Conservation (phyloP, 2,113 vertebrate species). For the Connochaetes taurinus region DNA sequence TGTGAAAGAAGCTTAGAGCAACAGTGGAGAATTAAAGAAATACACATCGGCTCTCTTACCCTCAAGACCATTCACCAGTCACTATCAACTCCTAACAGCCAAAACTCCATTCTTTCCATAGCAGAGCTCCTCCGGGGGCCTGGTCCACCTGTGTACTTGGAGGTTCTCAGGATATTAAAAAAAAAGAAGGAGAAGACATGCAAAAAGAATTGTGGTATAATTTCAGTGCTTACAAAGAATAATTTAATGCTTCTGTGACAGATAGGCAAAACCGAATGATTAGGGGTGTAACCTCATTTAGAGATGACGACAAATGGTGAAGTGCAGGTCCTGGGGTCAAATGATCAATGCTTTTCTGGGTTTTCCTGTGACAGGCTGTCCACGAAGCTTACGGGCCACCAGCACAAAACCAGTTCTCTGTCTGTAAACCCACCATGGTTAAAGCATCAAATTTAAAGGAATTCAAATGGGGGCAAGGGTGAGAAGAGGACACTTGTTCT, state of each 20-base stretch:
- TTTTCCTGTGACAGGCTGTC: background rate
- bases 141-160: background rate
- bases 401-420: background rate
- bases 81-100: background rate
- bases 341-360: background rate
- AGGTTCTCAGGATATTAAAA: background rate
- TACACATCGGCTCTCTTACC: background rate
- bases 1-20: background rate
- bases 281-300: background rate
- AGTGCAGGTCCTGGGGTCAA: background rate
- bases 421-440: background rate
- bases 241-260: background rate
- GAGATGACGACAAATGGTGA: background rate
- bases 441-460: background rate
- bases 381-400: accelerated
- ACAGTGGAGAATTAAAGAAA: background rate
- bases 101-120: background rate
- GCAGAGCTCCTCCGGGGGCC: background rate
- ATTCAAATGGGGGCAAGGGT: background rate
- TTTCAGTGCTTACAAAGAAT: background rate
- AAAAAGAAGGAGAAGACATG: background rate
- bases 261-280: background rate
- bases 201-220: background rate
- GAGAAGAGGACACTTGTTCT: background rate
- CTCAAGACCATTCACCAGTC: background rate